Evolutionary conservation across 2,113 vertebrate species (phyloP).

Genomic region (Beaufortia kweichowensis): DNA sequence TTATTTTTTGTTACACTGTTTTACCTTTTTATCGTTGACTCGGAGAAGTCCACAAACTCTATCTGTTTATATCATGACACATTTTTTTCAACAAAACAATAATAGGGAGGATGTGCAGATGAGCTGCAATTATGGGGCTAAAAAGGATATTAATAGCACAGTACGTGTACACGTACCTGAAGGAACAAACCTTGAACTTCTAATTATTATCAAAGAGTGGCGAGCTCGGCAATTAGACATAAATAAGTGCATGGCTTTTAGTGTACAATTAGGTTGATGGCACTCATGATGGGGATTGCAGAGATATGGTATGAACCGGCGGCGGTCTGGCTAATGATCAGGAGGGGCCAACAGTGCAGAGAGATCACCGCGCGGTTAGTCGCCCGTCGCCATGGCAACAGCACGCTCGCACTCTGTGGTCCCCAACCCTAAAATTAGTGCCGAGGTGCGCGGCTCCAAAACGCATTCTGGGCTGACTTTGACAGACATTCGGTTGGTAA

Average conservation of each 20-base stretch:
- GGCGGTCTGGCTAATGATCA: conserved; percentile 52
- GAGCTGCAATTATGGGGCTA: not conserved
- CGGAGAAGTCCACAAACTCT: not conserved
- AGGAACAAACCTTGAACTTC: conserved; percentile 22
- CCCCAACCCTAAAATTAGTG: conserved; percentile 80
- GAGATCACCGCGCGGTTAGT: conserved; percentile 67
- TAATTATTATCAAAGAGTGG: not conserved
- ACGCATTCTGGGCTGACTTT: conserved; percentile 53
- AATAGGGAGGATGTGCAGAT: not conserved
- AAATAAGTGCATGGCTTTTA: conserved; percentile 37
- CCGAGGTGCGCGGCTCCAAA: conserved; percentile 75
- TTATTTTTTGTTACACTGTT: not conserved
- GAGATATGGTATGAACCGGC: conserved; percentile 49
- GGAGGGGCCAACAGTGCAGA: conserved; percentile 60
- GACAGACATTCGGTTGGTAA: conserved; percentile 26
- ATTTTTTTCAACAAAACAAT: not conserved
- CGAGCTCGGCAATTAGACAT: conserved; percentile 13
- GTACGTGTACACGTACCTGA: conserved; percentile 10
- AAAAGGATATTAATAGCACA: conserved; percentile 12
- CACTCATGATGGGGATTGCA: conserved; percentile 16
- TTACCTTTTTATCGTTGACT: not conserved
- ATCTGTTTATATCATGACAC: too few relatives aligned
- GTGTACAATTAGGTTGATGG: conserved; percentile 28
- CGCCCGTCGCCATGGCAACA: conserved; percentile 72
- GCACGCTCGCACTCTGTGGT: conserved; percentile 69